Base-by-base conservation (phyloP, 2,113 vertebrate species). In the Paratilapia polleni region DNA sequence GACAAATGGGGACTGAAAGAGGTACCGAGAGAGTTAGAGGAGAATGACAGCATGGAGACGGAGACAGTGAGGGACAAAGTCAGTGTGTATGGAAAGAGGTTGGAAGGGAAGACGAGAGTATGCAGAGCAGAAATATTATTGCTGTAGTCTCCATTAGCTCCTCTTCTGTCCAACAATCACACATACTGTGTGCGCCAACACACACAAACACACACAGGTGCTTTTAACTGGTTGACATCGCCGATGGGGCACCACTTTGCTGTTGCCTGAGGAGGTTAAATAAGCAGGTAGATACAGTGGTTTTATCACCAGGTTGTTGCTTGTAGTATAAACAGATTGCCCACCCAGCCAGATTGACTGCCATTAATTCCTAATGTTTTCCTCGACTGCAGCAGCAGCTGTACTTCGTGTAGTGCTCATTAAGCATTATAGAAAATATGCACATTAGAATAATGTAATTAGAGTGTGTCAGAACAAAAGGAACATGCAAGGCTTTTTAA, bases 1-100 rank as follows among this genome's bases (percentile, higher is more conserved):
- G 85, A 86, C 87, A 91, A 90, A 91, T 90, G 90, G 91, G 59
- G 85, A 88, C 84, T 77, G 91, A 94, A 91, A 74, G 92, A 89
- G 81, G 80, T 75, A 70, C 24, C 19, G 76, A 22, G 57, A 82
- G 78, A 78, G 87, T 8, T 81, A 56, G 83, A 82, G 75, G 76
- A 82, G 78, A 85, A 82, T 77, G 88, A 83, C 81, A 75, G 59
- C 47, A 22, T 34, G 57, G 56, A 73, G 78, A 80, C 13, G 4
- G 43, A 73, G 43, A 70, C 52, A 56, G 78, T 62, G 68, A 43
- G 68, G 63, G 76, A 82, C 62, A 70, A 82, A 88, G 85, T 86
- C 34, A 70, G 62, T 56, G 83, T 73, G 43, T 41, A n/a, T 73
- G 36, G 47, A 77, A 28, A 38, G 66, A 62, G 11, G 19, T 10